Conservation (phyloP, 2,888 invertebrate species). For the Epinotia ramella region DNA sequence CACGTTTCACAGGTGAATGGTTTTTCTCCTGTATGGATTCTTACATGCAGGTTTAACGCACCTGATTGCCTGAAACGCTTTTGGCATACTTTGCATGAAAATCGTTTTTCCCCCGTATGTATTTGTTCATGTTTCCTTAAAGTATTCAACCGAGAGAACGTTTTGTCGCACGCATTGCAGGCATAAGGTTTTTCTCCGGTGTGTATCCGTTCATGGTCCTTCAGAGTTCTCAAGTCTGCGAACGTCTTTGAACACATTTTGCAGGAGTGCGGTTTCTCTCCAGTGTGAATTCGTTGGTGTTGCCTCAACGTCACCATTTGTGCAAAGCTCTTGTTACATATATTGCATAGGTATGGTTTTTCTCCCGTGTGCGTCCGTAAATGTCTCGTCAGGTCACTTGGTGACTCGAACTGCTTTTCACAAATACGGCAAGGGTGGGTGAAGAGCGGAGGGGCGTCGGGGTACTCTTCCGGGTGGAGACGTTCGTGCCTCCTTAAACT, state of each 20-base stretch:
- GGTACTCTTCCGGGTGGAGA: neutral
- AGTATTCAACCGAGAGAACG: neutral
- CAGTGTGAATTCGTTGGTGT: neutral
- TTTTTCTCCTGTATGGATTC: neutral
- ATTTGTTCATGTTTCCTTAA: neutral
- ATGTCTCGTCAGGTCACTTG: neutral
- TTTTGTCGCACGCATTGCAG: neutral
- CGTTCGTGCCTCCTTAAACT: neutral
- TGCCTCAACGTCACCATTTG: neutral
- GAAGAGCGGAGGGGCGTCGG: neutral
- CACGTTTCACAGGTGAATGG: neutral
- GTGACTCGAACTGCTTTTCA: neutral
- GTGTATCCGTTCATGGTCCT: neutral
- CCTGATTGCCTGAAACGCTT: neutral
- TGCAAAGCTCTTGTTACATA: neutral
- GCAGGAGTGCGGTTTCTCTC: neutral
- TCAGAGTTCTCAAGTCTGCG: neutral
- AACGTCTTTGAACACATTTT: neutral
- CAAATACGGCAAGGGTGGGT: neutral
- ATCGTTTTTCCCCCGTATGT: neutral
- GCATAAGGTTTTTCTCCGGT: neutral
- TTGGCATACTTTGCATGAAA: constrained; percentile 1
- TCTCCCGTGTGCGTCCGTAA: neutral
- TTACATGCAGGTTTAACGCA: neutral
- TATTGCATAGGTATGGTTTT: neutral